Evolutionary conservation across 2,797 vertebrate genomes (phyloP).

Genomic region (Emydoidea blandingii): DNA sequence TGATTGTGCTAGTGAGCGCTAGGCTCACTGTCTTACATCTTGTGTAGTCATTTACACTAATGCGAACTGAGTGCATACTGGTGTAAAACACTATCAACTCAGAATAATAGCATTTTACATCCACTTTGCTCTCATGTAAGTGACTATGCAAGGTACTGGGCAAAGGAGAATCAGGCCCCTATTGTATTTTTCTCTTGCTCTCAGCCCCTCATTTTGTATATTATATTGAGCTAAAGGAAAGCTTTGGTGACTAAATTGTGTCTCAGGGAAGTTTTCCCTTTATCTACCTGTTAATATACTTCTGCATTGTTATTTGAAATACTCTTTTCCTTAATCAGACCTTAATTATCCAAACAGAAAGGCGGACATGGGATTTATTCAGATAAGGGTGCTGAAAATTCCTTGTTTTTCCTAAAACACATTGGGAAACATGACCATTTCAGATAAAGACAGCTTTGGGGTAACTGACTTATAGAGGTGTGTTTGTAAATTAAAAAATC

Average conservation of each 20-base stretch:
- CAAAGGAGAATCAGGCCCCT: neutral
- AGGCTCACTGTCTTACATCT: neutral
- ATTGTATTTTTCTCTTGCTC: neutral
- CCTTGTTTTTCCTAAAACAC: neutral
- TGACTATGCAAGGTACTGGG: neutral
- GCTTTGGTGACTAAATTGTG: neutral
- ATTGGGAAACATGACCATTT: neutral
- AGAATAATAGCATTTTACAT: neutral
- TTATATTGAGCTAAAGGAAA: neutral
- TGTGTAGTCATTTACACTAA: neutral
- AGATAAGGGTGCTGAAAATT: neutral
- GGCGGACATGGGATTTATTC: neutral
- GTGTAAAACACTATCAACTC: neutral
- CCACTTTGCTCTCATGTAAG: neutral
- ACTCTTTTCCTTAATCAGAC: neutral
- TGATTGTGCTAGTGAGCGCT: neutral
- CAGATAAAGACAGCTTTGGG: neutral
- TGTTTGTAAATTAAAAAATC: neutral
- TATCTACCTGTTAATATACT: neutral
- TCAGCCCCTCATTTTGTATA: neutral
- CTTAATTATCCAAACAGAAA: conserved; percentile 14
- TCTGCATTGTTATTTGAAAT: neutral
- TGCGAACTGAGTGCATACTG: neutral
- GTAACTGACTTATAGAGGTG: neutral
- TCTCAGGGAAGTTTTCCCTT: neutral